Evolutionary conservation across 1,140 invertebrate species (phyloP).

Genomic region (Drosophila oshimai): DNA sequence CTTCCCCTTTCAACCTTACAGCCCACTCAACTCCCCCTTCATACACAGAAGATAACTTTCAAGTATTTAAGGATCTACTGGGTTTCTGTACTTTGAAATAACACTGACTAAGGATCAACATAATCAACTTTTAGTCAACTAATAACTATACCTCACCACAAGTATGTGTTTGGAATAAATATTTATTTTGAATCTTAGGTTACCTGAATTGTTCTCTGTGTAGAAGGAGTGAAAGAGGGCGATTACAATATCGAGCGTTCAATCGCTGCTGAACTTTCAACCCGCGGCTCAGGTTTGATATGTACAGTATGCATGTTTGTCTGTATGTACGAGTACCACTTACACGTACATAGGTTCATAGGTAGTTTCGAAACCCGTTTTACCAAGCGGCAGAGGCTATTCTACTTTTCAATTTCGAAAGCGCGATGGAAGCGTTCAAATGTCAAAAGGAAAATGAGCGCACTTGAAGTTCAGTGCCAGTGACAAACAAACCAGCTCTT

Average conservation of each 20-base stretch:
- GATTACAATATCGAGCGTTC: constrained; percentile 75
- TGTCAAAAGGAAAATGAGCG: constrained; percentile 73
- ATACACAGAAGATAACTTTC: not conserved
- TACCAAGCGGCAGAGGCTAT: constrained; percentile 21
- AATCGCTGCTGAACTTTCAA: constrained; percentile 76
- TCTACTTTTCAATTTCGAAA: constrained; percentile 77
- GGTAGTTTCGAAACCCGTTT: constrained; percentile 54
- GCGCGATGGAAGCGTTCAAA: constrained; percentile 68
- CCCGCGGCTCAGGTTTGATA: constrained; percentile 22
- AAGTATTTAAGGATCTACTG: too few species aligned
- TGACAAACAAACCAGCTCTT: constrained; percentile 28
- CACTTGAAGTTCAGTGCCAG: constrained; percentile 72
- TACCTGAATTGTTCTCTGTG: not conserved
- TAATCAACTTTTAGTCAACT: too few species aligned
- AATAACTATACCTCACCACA: too few species aligned
- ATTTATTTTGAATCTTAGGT: too few species aligned
- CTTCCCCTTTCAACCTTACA: constrained; percentile 16
- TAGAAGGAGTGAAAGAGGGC: constrained; percentile 20
- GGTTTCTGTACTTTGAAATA: too few species aligned
- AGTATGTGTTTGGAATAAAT: too few species aligned
- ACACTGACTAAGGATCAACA: too few species aligned
- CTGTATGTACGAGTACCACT: constrained; percentile 4
- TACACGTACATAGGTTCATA: constrained; percentile 3
- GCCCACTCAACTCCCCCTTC: constrained; percentile 7
- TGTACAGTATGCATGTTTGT: too few species aligned